Conservation (phyloP, 1,140 invertebrate genomes). For the Matsumurasca onukii region DNA sequence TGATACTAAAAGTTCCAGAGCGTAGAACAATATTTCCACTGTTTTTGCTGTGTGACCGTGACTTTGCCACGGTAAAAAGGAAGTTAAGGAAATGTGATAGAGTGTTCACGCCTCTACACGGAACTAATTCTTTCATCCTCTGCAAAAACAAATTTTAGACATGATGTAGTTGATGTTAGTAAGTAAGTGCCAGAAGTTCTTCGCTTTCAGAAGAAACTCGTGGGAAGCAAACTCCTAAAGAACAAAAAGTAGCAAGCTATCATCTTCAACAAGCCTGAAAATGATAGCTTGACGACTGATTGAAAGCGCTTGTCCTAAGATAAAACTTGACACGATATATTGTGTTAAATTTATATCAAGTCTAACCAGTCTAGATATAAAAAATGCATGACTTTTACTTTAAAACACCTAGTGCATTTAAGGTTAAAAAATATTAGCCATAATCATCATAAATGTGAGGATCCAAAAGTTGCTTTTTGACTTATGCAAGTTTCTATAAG, state of each 20-base stretch:
- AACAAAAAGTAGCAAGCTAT: conserved; percentile 22
- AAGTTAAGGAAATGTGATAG: conserved; percentile 10
- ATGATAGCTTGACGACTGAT: not conserved
- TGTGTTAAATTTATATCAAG: too few species aligned
- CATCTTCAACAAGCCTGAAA: not conserved
- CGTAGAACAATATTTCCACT: conserved; percentile 39
- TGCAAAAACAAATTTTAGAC: not conserved
- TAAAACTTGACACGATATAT: not conserved
- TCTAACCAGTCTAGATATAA: too few species aligned
- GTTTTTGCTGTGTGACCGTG: conserved; percentile 42
- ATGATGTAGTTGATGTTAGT: conserved; percentile 31
- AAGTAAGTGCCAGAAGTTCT: conserved; percentile 34
- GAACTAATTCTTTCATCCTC: not conserved
- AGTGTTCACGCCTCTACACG: not conserved
- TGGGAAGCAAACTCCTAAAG: conserved; percentile 13
- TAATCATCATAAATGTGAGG: too few species aligned
- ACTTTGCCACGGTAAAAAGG: conserved; percentile 41
- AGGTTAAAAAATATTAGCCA: too few species aligned
- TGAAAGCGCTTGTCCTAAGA: conserved; percentile 3
- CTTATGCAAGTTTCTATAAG: too few species aligned
- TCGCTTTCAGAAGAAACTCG: conserved; percentile 32
- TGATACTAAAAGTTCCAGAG: conserved; percentile 31
- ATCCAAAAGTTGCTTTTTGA: too few species aligned
- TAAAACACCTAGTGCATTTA: too few species aligned
- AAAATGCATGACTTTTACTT: too few species aligned